Percentiles rank a stretch among this genome's conserved stretches.
phyloP scores from a whole-genome alignment of 2,888 invertebrate species.

The Ectemnius lituratus region DNA sequence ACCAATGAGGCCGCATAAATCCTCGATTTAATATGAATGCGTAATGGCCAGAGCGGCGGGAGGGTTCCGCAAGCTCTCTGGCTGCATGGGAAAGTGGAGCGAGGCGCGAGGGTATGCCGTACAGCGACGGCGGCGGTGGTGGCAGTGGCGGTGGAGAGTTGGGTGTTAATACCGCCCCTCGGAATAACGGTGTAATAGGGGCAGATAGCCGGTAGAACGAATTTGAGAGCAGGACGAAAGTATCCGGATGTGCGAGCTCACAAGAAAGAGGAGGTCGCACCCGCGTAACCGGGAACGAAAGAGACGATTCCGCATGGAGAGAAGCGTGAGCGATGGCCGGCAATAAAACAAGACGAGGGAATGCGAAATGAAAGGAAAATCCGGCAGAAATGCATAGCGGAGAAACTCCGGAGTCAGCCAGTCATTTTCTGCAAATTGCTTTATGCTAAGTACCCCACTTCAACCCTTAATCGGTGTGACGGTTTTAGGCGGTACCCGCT shows the following conservation, averaged over 20 bases:
- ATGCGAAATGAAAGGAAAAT: constrained; percentile 2
- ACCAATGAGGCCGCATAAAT: constrained; percentile 55
- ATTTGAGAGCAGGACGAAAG: constrained; percentile 1
- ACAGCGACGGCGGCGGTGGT: neutral
- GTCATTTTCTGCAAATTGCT: too few species aligned
- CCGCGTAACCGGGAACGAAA: neutral
- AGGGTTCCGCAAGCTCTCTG: neutral
- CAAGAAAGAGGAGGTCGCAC: neutral
- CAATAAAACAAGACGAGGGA: neutral
- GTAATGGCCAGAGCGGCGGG: constrained; percentile 29
- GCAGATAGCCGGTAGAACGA: constrained; percentile 9
- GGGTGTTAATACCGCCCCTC: constrained; percentile 5
- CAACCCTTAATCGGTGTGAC: too few species aligned
- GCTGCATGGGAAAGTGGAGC: constrained; percentile 8
- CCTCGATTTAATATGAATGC: constrained; percentile 58
- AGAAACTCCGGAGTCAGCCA: too few species aligned
- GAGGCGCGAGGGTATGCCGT: neutral
- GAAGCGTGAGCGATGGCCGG: neutral
- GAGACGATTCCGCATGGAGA: neutral
- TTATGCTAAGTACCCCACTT: too few species aligned
- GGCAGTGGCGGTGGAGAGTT: neutral
- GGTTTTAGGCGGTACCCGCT: too few species aligned
- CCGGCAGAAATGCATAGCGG: neutral
- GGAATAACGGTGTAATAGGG: constrained; percentile 14
- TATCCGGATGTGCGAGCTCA: too few species aligned